Evolutionary conservation across 2,113 vertebrate genomes (phyloP), one percentile per base, ranked within the genome.

Genomic region (Petrocephalus microphthalmus): DNA sequence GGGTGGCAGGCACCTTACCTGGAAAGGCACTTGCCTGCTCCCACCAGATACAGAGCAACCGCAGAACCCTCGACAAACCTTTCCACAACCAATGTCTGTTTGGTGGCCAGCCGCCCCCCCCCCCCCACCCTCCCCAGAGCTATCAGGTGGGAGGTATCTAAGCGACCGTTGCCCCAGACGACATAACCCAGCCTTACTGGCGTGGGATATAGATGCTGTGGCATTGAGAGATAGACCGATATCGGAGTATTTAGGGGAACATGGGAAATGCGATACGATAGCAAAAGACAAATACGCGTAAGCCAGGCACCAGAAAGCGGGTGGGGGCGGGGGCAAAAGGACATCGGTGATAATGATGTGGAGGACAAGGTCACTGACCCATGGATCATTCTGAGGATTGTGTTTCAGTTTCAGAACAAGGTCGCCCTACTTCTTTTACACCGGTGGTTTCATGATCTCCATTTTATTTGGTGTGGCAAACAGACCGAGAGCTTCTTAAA

Each of bases 301-400:
- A 89, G 52, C 22, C 20, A 51, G 89, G 56, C 88, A 84, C 88
- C 47, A 64, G 84, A 57, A 52, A 64, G 53, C 20, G n/a, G 54
- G 82, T 17, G 82, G 87, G 90, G 89, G 37, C 10, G 53, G 33
- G 29, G 53, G 87, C 52, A 85, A 88, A 87, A 89, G 86, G 91
- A 88, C 84, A 89, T 89, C 85, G 87, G 56, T 90, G 90, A 90
- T 90, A 91, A 90, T 91, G 89, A 88, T 90, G 90, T 89, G 90
- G 90, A 92, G 88, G 88, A 87, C 90, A 92, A 92, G 92, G 92
- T 90, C 90, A 91, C 89, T 92, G 92, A 93, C 90, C 91, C 90
- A 89, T 87, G 91, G 89, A 92, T 93, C 92, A 91, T 91, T 90
- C 71, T 85, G 87, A 81, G 91, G 91, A 81, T 92, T 91, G 91